phyloP scores from a whole-genome alignment of 2,888 invertebrate genomes.

The Cynaeus angustus region DNA sequence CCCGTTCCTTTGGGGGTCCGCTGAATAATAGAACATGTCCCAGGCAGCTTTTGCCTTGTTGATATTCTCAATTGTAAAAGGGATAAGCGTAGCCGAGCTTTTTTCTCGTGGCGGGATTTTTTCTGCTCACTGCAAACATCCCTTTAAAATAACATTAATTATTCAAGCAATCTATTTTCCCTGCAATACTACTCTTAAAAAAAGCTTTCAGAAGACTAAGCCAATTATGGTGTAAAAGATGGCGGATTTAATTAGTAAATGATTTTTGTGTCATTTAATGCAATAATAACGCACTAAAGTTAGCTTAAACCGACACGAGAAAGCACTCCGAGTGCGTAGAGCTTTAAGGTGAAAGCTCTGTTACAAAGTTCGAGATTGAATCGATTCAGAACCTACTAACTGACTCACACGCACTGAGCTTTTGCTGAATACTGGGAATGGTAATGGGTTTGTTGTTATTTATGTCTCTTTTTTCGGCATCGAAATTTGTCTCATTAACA shows the following conservation, averaged over 20 bases:
- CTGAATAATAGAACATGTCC: constrained; percentile 59
- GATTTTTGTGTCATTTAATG: constrained; percentile 16
- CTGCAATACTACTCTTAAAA: background rate
- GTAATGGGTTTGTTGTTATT: constrained; percentile 36
- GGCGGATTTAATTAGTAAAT: constrained; percentile 32
- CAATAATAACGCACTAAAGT: constrained; percentile 26
- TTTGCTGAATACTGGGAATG: constrained; percentile 12
- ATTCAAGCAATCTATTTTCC: constrained; percentile 22
- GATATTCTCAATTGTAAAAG: constrained; percentile 57
- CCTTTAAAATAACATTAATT: constrained; percentile 43
- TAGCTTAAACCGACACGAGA: constrained; percentile 31
- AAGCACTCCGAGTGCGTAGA: constrained; percentile 30
- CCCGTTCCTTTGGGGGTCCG: constrained; percentile 52
- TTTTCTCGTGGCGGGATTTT: constrained; percentile 30
- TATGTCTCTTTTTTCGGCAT: constrained; percentile 24
- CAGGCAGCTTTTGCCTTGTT: constrained; percentile 54
- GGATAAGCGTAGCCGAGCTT: constrained; percentile 49
- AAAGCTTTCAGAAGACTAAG: constrained; percentile 9
- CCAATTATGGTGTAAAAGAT: constrained; percentile 14
- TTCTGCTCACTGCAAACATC: constrained; percentile 25
- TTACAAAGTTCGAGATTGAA: constrained; percentile 25
- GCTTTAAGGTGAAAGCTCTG: constrained; percentile 36
- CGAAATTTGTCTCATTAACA: constrained; percentile 27
- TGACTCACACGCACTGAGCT: constrained; percentile 31
- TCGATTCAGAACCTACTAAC: constrained; percentile 27